phyloP scores from a whole-genome alignment of 2,797 vertebrate species.

The Myripristis murdjan region DNA sequence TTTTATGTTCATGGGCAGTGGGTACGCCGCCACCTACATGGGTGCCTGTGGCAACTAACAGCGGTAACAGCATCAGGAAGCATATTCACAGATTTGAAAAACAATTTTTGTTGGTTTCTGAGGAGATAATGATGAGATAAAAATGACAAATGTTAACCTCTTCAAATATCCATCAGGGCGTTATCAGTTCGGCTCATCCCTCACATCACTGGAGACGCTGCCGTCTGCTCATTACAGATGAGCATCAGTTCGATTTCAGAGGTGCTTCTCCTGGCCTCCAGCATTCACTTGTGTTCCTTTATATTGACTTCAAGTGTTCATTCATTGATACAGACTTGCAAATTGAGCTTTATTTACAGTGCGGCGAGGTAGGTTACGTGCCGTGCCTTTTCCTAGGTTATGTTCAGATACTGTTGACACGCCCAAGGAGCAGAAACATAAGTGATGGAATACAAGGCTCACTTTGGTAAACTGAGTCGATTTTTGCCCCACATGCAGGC shows the following conservation, averaged over 20 bases:
- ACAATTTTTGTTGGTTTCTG: conserved; percentile 32
- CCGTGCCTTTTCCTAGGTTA: neutral
- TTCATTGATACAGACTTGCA: conserved; percentile 14
- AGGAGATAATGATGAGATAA: conserved; percentile 42
- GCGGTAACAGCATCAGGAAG: conserved; percentile 4
- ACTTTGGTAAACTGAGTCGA: conserved; percentile 9
- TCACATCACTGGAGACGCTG: conserved; percentile 31
- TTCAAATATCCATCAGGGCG: conserved; percentile 37
- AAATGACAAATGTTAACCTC: conserved; percentile 50
- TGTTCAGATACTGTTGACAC: conserved; percentile 9
- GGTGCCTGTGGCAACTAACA: no score
- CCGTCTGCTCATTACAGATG: conserved; percentile 36
- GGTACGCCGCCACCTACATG: neutral
- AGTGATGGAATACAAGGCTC: neutral
- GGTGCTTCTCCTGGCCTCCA: neutral
- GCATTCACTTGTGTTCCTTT: conserved; percentile 34
- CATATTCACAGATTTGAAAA: conserved; percentile 41
- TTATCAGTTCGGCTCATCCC: conserved; percentile 15
- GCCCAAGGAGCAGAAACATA: conserved; percentile 5
- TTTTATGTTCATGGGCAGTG: neutral
- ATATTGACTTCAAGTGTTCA: conserved; percentile 15
- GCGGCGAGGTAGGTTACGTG: conserved; percentile 32
- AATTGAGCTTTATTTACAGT: conserved; percentile 28
- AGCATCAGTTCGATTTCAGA: conserved; percentile 37
- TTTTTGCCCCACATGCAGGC: no score